Evolutionary conservation across 2,888 invertebrate species (phyloP).

Genomic region (Neoitamus cyanurus): DNA sequence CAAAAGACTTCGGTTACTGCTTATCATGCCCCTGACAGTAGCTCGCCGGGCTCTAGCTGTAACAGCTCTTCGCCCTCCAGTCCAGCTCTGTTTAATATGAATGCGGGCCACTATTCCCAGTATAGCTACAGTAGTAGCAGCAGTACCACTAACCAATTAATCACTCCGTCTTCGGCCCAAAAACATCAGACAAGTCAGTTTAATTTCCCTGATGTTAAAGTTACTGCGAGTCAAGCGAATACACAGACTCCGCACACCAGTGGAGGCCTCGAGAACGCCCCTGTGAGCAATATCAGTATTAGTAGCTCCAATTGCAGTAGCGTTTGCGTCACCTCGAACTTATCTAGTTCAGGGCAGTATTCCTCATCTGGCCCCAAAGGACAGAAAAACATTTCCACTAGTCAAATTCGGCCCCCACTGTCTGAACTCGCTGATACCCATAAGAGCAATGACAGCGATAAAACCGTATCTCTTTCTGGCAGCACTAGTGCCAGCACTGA

Average conservation of each 20-base stretch:
- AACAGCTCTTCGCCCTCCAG: constrained; percentile 97
- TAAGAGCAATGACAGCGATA: constrained; percentile 76
- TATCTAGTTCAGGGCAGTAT: background rate
- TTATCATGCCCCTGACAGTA: constrained; percentile 78
- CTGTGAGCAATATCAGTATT: constrained; percentile 52
- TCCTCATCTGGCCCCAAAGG: constrained; percentile 41
- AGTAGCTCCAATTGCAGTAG: constrained; percentile 48
- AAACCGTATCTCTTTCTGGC: constrained; percentile 78
- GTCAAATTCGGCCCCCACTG: constrained; percentile 58
- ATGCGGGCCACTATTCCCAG: constrained; percentile 66
- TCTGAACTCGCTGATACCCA: constrained; percentile 68
- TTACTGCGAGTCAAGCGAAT: constrained; percentile 50
- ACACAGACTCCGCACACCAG: constrained; percentile 55
- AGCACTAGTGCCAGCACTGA: constrained; percentile 77
- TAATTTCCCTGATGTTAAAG: constrained; percentile 64
- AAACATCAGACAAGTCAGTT: constrained; percentile 64
- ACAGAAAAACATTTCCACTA: constrained; percentile 51
- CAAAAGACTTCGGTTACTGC: constrained; percentile 54
- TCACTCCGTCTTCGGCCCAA: constrained; percentile 62
- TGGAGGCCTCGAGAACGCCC: constrained; percentile 68
- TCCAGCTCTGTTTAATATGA: constrained; percentile 75
- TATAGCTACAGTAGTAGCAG: background rate
- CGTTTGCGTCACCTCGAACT: constrained; percentile 59
- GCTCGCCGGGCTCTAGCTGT: constrained; percentile 94
- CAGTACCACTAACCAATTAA: constrained; percentile 34